phyloP scores from a whole-genome alignment of 2,888 invertebrate genomes.

The Ceriagrion tenellum region DNA sequence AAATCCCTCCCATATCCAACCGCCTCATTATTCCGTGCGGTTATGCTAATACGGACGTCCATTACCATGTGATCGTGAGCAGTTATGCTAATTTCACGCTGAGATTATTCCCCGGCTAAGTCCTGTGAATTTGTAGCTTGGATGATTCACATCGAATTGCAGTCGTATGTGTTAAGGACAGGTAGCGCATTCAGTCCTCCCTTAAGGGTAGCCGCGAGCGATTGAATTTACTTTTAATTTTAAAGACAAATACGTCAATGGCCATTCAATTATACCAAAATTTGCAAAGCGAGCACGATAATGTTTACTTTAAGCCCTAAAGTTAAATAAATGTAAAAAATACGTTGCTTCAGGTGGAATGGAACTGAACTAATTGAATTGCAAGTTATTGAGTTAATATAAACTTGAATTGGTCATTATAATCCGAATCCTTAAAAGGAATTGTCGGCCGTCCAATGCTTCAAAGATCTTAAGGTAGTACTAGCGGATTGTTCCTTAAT shows the following conservation, averaged over 20 bases:
- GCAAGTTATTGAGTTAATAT: no score
- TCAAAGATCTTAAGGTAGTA: no score
- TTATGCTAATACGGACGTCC: neutral
- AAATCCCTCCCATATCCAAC: no score
- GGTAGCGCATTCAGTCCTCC: neutral
- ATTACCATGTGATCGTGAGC: neutral
- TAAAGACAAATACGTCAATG: neutral
- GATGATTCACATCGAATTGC: neutral
- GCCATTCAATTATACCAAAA: neutral
- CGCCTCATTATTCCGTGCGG: neutral
- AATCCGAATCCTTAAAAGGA: no score
- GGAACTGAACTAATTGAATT: no score
- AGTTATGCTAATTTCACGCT: neutral
- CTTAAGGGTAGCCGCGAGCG: neutral
- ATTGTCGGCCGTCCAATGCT: no score
- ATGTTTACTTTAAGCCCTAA: neutral
- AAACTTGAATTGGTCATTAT: no score
- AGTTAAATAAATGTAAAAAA: neutral
- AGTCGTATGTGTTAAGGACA: neutral
- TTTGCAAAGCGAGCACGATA: no score
- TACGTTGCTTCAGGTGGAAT: no score
- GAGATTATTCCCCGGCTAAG: neutral
- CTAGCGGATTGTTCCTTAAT: no score
- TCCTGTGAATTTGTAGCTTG: slow-evolving; percentile 14
- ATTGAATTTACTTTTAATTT: neutral